These are phyloP conservation scores for Scopus umbretta DNA, from an alignment of 2,113 vertebrate genomes.

Conservation along the genomic window DNA sequence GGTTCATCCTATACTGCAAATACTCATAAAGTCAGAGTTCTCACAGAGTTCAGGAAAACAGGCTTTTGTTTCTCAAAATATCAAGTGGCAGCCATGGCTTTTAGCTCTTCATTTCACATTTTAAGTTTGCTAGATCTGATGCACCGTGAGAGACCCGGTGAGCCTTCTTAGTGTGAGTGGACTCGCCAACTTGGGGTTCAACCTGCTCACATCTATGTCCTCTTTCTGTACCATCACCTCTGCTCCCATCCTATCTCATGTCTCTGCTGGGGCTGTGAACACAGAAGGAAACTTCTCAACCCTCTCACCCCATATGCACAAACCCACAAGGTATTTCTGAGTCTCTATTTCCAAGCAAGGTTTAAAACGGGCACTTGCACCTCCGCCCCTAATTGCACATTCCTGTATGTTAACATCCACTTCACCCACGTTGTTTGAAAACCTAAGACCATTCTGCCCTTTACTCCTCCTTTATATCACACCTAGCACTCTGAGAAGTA, in stretches of 20 bases:
- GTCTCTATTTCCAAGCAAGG: not conserved
- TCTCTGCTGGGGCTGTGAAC: not conserved
- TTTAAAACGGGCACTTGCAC: not conserved
- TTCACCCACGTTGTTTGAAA: not conserved
- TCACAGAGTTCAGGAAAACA: not conserved
- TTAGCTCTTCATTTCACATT: not conserved
- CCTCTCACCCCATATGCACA: not conserved
- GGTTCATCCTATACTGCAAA: not conserved
- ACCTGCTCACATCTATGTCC: not conserved
- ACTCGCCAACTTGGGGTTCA: not conserved
- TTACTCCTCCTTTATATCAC: not conserved
- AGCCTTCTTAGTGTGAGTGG: not conserved
- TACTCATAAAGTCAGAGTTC: not conserved
- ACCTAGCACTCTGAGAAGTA: not conserved
- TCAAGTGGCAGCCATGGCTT: not conserved
- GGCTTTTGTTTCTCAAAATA: not conserved
- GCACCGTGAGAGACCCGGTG: not conserved
- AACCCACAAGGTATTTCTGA: not conserved
- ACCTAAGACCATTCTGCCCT: not conserved
- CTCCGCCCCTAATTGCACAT: not conserved
- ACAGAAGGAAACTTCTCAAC: not conserved
- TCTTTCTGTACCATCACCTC: not conserved
- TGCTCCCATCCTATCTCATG: not conserved
- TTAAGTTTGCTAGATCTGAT: not conserved
- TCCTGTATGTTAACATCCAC: not conserved